Evolutionary conservation across 2,113 vertebrate species (phyloP).

Genomic region (Hyperopisus bebe): DNA sequence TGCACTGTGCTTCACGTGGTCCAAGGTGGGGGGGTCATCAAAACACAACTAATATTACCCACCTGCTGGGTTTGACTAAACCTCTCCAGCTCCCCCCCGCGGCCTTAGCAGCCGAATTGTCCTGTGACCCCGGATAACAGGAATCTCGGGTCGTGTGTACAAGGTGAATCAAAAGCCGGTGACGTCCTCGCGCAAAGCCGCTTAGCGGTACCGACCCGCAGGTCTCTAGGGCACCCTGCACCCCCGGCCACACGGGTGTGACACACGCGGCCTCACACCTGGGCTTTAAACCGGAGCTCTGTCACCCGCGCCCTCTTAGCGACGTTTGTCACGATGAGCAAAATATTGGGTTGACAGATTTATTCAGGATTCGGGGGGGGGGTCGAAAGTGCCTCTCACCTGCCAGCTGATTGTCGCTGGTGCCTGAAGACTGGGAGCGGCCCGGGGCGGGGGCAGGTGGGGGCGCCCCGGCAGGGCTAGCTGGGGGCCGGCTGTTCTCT

Average conservation of each 20-base stretch:
- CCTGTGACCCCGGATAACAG: neutral
- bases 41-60: neutral
- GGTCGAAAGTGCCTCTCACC: slow-evolving; percentile 38
- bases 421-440: slow-evolving; percentile 36
- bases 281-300: neutral
- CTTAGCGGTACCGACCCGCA: neutral
- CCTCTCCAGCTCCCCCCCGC: neutral
- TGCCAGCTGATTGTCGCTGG: slow-evolving; percentile 52
- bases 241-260: neutral
- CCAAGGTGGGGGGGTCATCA: neutral
- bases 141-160: neutral
- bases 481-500: slow-evolving; percentile 70
- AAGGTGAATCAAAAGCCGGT: neutral
- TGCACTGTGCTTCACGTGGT: neutral
- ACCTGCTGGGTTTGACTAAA: neutral
- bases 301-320: neutral
- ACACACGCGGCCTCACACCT: neutral
- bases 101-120: neutral
- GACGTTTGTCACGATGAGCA: neutral
- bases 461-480: slow-evolving; percentile 68
- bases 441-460: slow-evolving; percentile 44
- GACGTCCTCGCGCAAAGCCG: neutral
- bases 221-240: neutral
- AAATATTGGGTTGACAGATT: neutral
- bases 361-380: neutral